phyloP scores from a whole-genome alignment of 2,113 vertebrate genomes.

The Meleagris gallopavo region DNA sequence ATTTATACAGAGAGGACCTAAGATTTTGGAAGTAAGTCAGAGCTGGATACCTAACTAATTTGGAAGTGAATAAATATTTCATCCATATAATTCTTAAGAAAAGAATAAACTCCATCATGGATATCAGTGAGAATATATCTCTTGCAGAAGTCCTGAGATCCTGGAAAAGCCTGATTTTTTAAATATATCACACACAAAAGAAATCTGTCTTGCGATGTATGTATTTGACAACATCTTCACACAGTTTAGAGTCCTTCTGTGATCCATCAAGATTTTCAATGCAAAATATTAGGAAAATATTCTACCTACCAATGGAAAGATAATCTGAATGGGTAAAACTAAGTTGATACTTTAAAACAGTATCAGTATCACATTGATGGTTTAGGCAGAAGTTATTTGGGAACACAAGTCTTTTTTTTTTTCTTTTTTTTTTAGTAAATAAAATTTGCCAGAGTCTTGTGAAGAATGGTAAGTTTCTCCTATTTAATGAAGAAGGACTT shows the following conservation, averaged over 20 bases:
- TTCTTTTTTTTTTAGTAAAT: background rate
- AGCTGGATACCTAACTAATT: background rate
- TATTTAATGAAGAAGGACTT: background rate
- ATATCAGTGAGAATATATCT: background rate
- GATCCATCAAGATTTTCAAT: background rate
- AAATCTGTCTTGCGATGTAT: background rate
- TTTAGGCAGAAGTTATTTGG: background rate
- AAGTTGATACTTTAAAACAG: background rate
- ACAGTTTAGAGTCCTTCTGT: background rate
- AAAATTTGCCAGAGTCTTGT: background rate
- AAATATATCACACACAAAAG: fast-evolving
- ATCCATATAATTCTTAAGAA: background rate
- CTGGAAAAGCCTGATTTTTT: background rate
- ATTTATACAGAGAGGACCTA: background rate
- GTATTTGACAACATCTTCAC: background rate
- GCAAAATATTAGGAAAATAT: background rate
- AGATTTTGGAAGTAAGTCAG: background rate
- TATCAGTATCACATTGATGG: background rate
- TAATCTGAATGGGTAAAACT: background rate
- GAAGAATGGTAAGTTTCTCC: background rate
- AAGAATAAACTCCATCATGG: background rate
- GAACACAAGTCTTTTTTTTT: background rate
- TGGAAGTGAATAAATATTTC: background rate
- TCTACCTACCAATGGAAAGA: background rate
- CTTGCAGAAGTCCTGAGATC: background rate